Percentiles rank a stretch among this genome's conserved stretches.
Evolutionary conservation across 2,113 vertebrate genomes (phyloP).

Genomic region (Acrocephalus arundinaceus): DNA sequence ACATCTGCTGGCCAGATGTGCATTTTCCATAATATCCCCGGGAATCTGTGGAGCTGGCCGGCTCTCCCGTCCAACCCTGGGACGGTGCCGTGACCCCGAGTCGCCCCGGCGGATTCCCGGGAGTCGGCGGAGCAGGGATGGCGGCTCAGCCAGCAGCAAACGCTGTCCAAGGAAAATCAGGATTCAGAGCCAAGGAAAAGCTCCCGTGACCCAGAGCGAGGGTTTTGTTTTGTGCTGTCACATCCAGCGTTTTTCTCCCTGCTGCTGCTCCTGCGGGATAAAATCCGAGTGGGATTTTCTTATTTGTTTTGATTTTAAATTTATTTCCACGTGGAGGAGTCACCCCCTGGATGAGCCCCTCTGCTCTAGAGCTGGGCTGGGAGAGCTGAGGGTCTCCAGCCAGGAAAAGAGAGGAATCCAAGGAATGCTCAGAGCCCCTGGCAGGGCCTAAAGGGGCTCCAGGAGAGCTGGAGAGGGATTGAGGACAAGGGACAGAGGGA

Average conservation of each 20-base stretch:
- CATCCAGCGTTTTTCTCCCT: not conserved
- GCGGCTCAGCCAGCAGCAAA: rapidly evolving
- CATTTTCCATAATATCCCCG: not conserved
- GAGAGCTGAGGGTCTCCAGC: not conserved
- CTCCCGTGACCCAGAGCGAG: not conserved
- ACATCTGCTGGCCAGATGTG: constrained; percentile 18
- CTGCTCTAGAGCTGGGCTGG: not conserved
- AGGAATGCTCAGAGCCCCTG: not conserved
- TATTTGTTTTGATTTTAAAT: not conserved
- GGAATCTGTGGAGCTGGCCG: not conserved
- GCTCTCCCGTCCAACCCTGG: not conserved
- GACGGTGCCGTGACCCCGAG: not conserved
- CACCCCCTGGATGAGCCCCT: not conserved
- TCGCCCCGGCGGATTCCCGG: not conserved
- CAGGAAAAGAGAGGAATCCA: not conserved
- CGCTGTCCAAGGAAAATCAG: rapidly evolving
- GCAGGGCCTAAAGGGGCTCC: not conserved
- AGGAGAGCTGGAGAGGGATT: not conserved
- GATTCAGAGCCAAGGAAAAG: not conserved
- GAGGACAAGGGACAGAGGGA: not conserved
- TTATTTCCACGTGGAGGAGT: not conserved
- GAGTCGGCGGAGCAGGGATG: not conserved
- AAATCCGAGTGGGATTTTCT: not conserved
- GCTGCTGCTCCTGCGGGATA: not conserved
- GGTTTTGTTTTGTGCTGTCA: not conserved